Evolutionary conservation across 2,797 vertebrate species (phyloP).

Genomic region (Chaetodon trifasciatus): DNA sequence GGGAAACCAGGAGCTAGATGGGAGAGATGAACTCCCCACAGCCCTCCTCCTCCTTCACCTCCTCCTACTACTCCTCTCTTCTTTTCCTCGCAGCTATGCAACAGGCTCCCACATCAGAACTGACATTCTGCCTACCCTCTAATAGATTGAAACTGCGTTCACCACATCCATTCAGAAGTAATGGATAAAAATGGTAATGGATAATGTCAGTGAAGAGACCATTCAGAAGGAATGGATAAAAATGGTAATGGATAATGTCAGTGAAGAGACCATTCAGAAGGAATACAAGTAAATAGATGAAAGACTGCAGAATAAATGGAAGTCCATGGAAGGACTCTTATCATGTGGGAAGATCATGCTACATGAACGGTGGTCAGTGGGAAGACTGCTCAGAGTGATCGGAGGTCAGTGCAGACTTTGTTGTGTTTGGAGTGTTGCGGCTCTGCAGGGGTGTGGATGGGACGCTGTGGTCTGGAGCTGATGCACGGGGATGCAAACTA

Average conservation of each 20-base stretch:
- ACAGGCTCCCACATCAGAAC: slow-evolving; percentile 52
- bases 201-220: slow-evolving; percentile 30
- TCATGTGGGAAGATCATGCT: slow-evolving; percentile 17
- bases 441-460: neutral
- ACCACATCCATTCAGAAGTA: slow-evolving; percentile 24
- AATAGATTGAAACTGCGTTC: slow-evolving; percentile 32
- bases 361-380: slow-evolving; percentile 35
- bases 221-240: slow-evolving; percentile 29
- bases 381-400: slow-evolving; percentile 45
- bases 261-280: slow-evolving; percentile 26
- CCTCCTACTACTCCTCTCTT: neutral
- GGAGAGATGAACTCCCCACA: slow-evolving; percentile 56
- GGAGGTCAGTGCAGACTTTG: slow-evolving; percentile 10
- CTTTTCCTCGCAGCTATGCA: slow-evolving; percentile 67
- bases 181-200: slow-evolving; percentile 26
- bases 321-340: slow-evolving; percentile 39
- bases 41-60: slow-evolving; percentile 8
- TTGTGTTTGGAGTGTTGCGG: slow-evolving; percentile 9
- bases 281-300: slow-evolving; percentile 31
- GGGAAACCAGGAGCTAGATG: slow-evolving; percentile 28
- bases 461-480: slow-evolving; percentile 21
- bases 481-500: slow-evolving; percentile 60
- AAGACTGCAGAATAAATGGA: slow-evolving; percentile 52
- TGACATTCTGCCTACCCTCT: slow-evolving; percentile 45
- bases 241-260: slow-evolving; percentile 6